phyloP scores from a whole-genome alignment of 2,888 invertebrate species.

The Frankliniella intonsa region DNA sequence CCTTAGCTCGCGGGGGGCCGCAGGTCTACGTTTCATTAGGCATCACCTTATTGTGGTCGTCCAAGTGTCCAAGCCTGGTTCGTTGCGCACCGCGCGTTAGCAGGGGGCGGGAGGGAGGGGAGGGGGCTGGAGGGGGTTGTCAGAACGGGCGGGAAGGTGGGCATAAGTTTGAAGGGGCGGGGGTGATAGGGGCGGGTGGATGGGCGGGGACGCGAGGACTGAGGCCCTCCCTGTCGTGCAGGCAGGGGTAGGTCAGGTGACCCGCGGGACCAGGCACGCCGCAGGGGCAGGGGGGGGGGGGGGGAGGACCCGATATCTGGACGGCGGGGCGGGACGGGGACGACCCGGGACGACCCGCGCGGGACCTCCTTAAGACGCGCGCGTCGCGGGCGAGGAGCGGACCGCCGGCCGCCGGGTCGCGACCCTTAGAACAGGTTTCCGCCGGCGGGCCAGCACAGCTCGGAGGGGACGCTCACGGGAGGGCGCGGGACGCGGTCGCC shows the following conservation, averaged over 20 bases:
- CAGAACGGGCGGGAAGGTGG: neutral
- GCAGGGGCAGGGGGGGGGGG: neutral
- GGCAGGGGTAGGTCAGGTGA: neutral
- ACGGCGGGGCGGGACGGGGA: too few species aligned
- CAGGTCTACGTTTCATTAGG: neutral
- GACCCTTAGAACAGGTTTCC: neutral
- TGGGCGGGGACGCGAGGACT: too few species aligned
- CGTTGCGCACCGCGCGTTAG: neutral
- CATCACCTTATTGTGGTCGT: slow-evolving; percentile 15
- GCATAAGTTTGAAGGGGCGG: neutral
- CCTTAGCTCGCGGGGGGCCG: too few species aligned
- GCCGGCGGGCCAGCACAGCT: neutral
- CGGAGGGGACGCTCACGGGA: too few species aligned
- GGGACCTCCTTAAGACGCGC: neutral
- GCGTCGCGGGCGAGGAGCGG: neutral
- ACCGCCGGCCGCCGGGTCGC: neutral
- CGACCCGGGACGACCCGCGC: neutral
- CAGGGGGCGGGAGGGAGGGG: neutral
- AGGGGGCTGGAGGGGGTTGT: neutral
- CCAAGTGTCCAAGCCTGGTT: neutral
- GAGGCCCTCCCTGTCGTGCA: too few species aligned
- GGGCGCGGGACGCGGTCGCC: too few species aligned
- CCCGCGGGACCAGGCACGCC: neutral
- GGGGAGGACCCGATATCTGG: neutral
- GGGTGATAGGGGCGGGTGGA: neutral